Conservation (phyloP, 35 echinoderm and acorn worm genomes). For the Heliocidaris erythrogramma region DNA sequence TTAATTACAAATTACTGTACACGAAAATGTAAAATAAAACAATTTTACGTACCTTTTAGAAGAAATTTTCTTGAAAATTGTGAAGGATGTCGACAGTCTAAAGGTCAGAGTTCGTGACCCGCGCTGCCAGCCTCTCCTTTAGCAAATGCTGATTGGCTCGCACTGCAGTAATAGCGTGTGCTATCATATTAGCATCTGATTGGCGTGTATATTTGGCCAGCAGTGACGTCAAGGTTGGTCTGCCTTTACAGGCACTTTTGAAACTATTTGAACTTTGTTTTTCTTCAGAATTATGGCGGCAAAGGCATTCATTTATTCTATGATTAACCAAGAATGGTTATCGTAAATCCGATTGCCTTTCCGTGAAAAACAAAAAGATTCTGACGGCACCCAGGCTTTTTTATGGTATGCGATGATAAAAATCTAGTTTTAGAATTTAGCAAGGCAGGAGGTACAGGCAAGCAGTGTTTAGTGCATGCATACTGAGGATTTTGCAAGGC, state of each 20-base stretch:
- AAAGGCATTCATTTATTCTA: no score
- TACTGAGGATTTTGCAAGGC: no score
- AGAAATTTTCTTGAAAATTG: slow-evolving; percentile 54
- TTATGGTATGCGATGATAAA: no score
- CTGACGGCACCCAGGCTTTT: no score
- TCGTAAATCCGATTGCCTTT: no score
- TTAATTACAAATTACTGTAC: background rate
- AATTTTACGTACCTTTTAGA: slow-evolving; percentile 43
- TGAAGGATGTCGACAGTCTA: slow-evolving; percentile 52
- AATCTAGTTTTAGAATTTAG: no score
- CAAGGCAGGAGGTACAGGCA: no score
- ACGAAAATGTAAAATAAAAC: background rate
- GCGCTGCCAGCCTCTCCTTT: slow-evolving; percentile 35
- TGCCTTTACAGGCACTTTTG: slow-evolving; percentile 23
- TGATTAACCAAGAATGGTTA: no score
- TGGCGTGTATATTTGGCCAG: slow-evolving; percentile 44
- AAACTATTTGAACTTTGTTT: background rate
- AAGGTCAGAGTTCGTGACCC: slow-evolving; percentile 75
- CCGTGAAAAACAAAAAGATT: no score
- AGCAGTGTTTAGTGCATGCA: no score
- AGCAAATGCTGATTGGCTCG: slow-evolving; percentile 52
- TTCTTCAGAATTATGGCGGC: background rate
- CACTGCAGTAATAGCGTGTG: slow-evolving; percentile 53
- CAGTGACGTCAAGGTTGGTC: slow-evolving; percentile 40
- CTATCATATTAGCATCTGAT: slow-evolving; percentile 54